Percentiles rank a stretch among this genome's conserved stretches.
Conservation (phyloP, 2,797 vertebrate species). For the Pipistrellus nathusii region DNA sequence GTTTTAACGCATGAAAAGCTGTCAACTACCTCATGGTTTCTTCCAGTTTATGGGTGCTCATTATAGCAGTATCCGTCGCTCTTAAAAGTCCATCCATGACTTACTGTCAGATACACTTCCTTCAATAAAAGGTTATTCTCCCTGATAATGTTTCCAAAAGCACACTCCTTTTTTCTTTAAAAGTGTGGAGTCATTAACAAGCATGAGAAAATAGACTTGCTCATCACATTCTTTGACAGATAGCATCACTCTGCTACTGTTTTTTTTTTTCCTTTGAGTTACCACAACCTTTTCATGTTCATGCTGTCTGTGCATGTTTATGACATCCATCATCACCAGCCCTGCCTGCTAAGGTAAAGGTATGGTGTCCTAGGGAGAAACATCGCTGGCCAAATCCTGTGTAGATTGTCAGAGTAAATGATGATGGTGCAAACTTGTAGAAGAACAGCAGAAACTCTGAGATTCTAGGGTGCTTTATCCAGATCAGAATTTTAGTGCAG, state of each 20-base stretch:
- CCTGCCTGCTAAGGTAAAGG: conserved; percentile 16
- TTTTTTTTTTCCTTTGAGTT: conserved; percentile 45
- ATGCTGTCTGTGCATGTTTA: not conserved
- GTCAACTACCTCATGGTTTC: conserved; percentile 64
- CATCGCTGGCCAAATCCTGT: not conserved
- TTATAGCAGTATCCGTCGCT: conserved; percentile 3
- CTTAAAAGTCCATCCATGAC: conserved; percentile 59
- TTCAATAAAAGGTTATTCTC: conserved; percentile 67
- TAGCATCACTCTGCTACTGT: not conserved
- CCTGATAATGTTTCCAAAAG: conserved; percentile 50
- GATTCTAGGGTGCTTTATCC: conserved; percentile 33
- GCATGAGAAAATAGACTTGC: conserved; percentile 21
- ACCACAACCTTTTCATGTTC: not conserved
- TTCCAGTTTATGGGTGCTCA: conserved; percentile 57
- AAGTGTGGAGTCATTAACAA: not conserved
- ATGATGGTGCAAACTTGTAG: not conserved
- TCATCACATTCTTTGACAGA: conserved; percentile 61
- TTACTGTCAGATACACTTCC: conserved; percentile 37
- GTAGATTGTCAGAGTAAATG: conserved; percentile 59
- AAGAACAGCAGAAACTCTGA: conserved; percentile 11
- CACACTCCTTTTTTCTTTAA: conserved; percentile 19
- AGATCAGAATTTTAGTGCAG: conserved; percentile 51
- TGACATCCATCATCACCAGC: conserved; percentile 52
- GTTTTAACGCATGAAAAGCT: conserved; percentile 63
- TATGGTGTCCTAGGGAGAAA: not conserved